Evolutionary conservation across 2,797 vertebrate genomes (phyloP), one percentile per base, ranked within the genome.

Genomic region (Rhadinocentrus ornatus): DNA sequence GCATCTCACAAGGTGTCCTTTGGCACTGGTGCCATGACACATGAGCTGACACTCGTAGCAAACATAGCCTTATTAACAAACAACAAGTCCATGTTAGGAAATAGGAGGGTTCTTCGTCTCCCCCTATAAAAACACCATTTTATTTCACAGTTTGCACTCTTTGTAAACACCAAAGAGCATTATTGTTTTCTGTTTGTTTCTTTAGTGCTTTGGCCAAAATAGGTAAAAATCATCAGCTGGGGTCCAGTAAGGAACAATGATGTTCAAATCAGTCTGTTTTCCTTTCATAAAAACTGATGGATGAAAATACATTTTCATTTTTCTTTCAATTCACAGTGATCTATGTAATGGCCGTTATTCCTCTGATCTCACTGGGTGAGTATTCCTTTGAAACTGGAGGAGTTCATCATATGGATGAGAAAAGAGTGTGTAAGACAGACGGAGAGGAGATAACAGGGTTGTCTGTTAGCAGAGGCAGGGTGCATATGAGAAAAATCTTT

Each of bases 401-500:
- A 69, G 73, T 78, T 65, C 56, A 57, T 88, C 72, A 60, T 26
- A 35, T 74, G 55, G 72, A 66, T 34, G 31, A 66, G 76, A 75
- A 69, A 71, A 78, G 66, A 86, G 79, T 56, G 74, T 62, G 63
- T 66, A 78, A 75, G 73, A 86, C 65, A 41, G 81, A 88, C 59
- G 57, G 79, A 77, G n/a, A 69, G 74, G 74, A 91, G 83, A 88
- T 91, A 89, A 88, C 80, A 69, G 75, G 86, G 86, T 75, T 71
- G 85, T 84, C 78, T 91, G 86, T 85, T 89, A 86, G 85, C 89
- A 89, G 86, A 41, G 58, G 85, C 78, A 53, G 86, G 80, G 88
- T 89, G 89, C 87, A 88, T 80, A 82, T 56, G 64, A 75, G 80
- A 93, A 93, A 90, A 91, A 94, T 94, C 81, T 81, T 82, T 86